Evolutionary conservation across 2,888 invertebrate genomes (phyloP).

Genomic region (Hesperia comma): DNA sequence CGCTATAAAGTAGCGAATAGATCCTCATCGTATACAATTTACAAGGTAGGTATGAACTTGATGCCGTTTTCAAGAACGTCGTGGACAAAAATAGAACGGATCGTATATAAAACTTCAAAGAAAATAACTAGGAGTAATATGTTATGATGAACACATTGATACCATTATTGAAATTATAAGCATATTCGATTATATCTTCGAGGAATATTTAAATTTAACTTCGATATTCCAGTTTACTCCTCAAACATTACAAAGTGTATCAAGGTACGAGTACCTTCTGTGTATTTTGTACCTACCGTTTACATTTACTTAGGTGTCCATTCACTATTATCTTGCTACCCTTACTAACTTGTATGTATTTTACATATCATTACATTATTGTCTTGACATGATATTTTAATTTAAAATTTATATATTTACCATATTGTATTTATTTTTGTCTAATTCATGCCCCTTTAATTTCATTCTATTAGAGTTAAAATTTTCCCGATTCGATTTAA

Average conservation of each 20-base stretch:
- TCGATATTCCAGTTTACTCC: not conserved
- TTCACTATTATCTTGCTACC: no score
- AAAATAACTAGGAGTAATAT: slow-evolving; percentile 44
- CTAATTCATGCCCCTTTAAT: no score
- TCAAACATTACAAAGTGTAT: not conserved
- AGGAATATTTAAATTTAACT: slow-evolving; percentile 11
- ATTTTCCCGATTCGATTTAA: no score
- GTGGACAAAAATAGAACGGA: slow-evolving; percentile 42
- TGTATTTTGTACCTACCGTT: not conserved
- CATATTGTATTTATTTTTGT: no score
- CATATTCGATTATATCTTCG: slow-evolving; percentile 22
- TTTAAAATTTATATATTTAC: no score
- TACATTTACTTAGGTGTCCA: no score
- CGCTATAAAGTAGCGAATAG: not conserved
- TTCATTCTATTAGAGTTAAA: no score
- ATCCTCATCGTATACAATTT: slow-evolving; percentile 12
- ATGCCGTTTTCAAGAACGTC: slow-evolving; percentile 21
- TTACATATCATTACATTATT: no score
- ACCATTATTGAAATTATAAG: slow-evolving; percentile 29
- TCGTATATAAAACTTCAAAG: slow-evolving; percentile 48
- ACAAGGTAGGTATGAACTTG: slow-evolving; percentile 23
- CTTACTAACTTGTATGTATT: no score
- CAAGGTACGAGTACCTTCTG: not conserved
- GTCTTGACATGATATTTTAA: no score
- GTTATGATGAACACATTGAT: slow-evolving; percentile 54